Base-by-base conservation (phyloP, 2,888 invertebrate species). In the Malthinus seriepunctatus region DNA sequence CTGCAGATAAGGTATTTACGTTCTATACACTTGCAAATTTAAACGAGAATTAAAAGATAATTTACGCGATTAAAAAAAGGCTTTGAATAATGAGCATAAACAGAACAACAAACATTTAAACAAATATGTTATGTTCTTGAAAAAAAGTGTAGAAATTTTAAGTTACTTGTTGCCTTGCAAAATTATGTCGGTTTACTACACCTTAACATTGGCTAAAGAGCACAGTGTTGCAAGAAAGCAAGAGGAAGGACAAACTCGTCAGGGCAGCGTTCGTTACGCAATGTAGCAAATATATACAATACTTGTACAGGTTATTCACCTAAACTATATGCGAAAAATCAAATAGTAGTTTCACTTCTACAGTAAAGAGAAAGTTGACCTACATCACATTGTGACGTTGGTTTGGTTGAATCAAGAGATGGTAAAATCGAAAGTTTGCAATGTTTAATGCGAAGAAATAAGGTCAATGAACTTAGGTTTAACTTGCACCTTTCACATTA, bases 291-390 rank as follows among this genome's bases (percentile, higher is more conserved):
- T 68, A 71, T 71, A 75, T 70, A 74, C 74, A 72, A 74, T 70
- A 59, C 63, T 56, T 47, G 69, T 64, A 66, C 73, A 74, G 78
- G 77, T 78, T 76, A 72, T 78, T 77, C 76, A 78, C 78, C 78
- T 75, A 75, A 74, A 70, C 71, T 70, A 68, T 72, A 71, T 73
- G 76, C 74, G 74, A 76, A 76, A 76, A 76, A 75, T 72, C 73
- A 73, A 76, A 74, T 72, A 73, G 71, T 73, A 72, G 78, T 78
- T 78, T 78, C 78, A 78, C 78, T 78, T 78, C 76, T 75, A 74
- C 67, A 53, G 68, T 56, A 65, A 72, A 78, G 78, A 78, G 78
- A 78, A 78, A 78, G 78, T 77, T 78, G 77, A 77, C 78, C 78
- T 71, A 78, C 73, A 78, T 78, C 70, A 64, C 64, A 68, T 69